phyloP scores from a whole-genome alignment of 2,888 invertebrate genomes.

The Eilema sororculum region DNA sequence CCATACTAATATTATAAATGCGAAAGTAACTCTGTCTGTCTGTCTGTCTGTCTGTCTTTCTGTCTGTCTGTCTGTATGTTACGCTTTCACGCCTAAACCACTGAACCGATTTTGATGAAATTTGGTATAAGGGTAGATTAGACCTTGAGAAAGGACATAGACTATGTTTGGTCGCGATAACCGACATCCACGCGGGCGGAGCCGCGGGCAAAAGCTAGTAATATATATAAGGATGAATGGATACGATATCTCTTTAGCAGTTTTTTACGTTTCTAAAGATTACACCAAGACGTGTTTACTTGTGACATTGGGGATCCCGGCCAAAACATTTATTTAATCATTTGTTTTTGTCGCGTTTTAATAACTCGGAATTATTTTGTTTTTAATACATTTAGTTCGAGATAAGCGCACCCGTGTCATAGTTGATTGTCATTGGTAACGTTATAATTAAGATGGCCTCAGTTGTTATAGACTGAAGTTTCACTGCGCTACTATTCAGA shows the following conservation, averaged over 20 bases:
- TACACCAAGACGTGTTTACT: background rate
- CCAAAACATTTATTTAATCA: background rate
- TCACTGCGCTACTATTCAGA: background rate
- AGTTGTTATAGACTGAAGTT: background rate
- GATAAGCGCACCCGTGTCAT: background rate
- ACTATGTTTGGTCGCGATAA: too few species aligned
- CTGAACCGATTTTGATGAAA: too few species aligned
- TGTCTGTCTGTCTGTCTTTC: too few species aligned
- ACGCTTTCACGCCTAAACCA: too few species aligned
- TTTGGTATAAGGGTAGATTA: too few species aligned
- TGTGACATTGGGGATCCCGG: background rate
- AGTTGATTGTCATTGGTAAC: background rate
- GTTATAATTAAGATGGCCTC: background rate
- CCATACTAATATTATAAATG: too few species aligned
- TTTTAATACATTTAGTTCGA: background rate
- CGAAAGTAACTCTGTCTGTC: too few species aligned
- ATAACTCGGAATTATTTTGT: background rate
- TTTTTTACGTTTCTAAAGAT: background rate
- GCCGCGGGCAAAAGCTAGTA: too few species aligned
- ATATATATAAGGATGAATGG: slow-evolving; percentile 4
- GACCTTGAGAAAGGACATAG: too few species aligned
- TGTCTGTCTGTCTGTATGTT: too few species aligned
- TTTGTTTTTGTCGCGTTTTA: background rate
- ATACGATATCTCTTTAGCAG: background rate
- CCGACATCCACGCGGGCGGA: too few species aligned